Percentiles rank a stretch among this genome's conserved stretches.
Evolutionary conservation across 2,113 vertebrate species (phyloP).

Genomic region (Alethe castanea): DNA sequence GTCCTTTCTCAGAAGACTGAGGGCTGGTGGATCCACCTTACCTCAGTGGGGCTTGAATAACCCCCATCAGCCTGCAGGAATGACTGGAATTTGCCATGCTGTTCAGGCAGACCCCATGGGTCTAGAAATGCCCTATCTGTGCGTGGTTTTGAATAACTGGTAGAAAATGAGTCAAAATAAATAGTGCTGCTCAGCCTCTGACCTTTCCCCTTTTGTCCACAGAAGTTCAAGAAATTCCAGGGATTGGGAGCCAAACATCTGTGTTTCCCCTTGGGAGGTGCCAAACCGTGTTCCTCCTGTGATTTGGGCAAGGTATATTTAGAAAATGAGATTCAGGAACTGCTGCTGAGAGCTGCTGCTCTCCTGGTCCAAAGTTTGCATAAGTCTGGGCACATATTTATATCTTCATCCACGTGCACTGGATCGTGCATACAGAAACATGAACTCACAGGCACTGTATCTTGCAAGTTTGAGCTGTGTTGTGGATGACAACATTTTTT

Average conservation of each 20-base stretch:
- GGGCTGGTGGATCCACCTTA: not conserved
- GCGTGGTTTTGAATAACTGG: not conserved
- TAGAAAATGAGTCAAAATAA: conserved; percentile 4
- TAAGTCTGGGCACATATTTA: not conserved
- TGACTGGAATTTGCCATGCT: conserved; percentile 29
- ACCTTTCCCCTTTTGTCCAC: conserved; percentile 34
- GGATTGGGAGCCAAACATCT: conserved; percentile 7
- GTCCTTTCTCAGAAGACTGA: not conserved
- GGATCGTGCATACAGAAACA: not conserved
- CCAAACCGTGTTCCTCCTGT: not conserved
- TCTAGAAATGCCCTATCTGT: not conserved
- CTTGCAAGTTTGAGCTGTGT: not conserved
- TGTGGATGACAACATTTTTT: not conserved
- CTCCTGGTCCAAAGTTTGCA: not conserved
- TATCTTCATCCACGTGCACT: not conserved
- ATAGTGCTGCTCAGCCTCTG: conserved; percentile 5
- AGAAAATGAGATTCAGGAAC: conserved; percentile 4
- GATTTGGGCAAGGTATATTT: not conserved
- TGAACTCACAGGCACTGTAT: not conserved
- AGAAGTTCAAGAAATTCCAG: conserved; percentile 45
- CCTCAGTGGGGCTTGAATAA: not conserved
- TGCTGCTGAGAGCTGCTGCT: not conserved
- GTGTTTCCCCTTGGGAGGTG: not conserved
- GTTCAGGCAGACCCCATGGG: not conserved
- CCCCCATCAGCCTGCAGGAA: conserved; percentile 30